Percentiles rank a stretch among this genome's conserved stretches.
Evolutionary conservation across 2,888 invertebrate genomes (phyloP).

Genomic region (Pyralis farinalis): DNA sequence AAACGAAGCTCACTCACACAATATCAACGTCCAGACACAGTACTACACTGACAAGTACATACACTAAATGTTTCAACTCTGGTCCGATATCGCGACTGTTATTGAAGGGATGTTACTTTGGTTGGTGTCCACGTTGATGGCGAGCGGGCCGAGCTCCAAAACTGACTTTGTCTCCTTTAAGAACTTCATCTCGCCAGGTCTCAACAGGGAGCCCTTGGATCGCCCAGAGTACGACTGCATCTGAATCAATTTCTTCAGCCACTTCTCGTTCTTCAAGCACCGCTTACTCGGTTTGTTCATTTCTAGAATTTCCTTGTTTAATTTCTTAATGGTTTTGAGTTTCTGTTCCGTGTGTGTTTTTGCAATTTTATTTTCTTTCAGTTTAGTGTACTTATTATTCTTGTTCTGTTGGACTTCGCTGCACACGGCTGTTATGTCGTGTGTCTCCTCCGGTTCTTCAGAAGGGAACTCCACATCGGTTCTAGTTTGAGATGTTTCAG

Average conservation of each 20-base stretch:
- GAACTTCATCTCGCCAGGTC: constrained; percentile 37
- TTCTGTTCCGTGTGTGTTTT: not conserved
- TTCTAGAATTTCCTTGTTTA: constrained; percentile 30
- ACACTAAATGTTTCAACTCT: too few relatives aligned
- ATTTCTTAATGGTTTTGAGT: constrained; percentile 28
- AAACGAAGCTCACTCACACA: too few relatives aligned
- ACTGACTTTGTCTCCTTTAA: constrained; percentile 25
- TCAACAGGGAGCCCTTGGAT: constrained; percentile 28
- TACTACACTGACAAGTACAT: too few relatives aligned
- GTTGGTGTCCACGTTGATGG: constrained; percentile 40
- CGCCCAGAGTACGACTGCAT: constrained; percentile 38
- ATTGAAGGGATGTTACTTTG: constrained; percentile 31
- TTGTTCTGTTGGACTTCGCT: constrained; percentile 5
- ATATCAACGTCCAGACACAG: too few relatives aligned
- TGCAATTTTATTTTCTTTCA: not conserved
- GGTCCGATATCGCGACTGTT: constrained; percentile 32
- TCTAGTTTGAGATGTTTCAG: not conserved
- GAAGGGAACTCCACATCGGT: not conserved
- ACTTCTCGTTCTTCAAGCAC: constrained; percentile 44
- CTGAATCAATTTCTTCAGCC: constrained; percentile 43
- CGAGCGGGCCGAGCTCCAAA: constrained; percentile 34
- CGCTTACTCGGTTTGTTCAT: constrained; percentile 12
- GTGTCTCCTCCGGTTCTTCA: not conserved
- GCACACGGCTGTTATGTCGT: not conserved
- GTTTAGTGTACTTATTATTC: not conserved